These are phyloP conservation scores for Actinopyga echinites DNA, from an alignment of 53 echinoderm and acorn worm species.

Conservation along the genomic window DNA sequence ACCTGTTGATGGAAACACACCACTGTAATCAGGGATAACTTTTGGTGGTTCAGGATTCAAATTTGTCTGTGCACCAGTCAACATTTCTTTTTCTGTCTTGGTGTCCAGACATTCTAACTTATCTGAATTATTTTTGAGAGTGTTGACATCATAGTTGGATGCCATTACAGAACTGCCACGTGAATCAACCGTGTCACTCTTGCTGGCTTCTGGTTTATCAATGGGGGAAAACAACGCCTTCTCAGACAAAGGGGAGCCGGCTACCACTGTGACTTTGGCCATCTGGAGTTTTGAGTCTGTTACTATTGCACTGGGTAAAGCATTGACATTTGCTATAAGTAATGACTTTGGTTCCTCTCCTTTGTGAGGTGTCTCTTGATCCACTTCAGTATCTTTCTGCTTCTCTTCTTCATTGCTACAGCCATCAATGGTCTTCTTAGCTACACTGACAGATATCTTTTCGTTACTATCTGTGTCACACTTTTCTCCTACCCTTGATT, in stretches of 20 bases:
- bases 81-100: neutral
- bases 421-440: no score
- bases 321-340: neutral
- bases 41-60: no score
- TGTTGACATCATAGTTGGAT: neutral
- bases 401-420: no score
- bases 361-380: no score
- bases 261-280: constrained; percentile 34
- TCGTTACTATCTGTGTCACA: no score
- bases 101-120: neutral
- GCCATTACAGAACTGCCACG: neutral
- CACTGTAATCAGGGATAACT: no score
- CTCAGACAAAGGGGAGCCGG: constrained; percentile 45
- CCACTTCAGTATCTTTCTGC: no score
- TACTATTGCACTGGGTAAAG: neutral
- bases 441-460: no score
- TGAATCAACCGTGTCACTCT: constrained; percentile 8
- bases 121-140: neutral
- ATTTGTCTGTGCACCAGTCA: no score
- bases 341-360: no score
- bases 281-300: neutral
- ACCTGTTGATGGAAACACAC: neutral
- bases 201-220: constrained; percentile 42
- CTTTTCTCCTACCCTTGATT: no score
- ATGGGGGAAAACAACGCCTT: constrained; percentile 50